Base-by-base conservation (phyloP, 2,888 invertebrate genomes). In the Polyommatus iphigenia region DNA sequence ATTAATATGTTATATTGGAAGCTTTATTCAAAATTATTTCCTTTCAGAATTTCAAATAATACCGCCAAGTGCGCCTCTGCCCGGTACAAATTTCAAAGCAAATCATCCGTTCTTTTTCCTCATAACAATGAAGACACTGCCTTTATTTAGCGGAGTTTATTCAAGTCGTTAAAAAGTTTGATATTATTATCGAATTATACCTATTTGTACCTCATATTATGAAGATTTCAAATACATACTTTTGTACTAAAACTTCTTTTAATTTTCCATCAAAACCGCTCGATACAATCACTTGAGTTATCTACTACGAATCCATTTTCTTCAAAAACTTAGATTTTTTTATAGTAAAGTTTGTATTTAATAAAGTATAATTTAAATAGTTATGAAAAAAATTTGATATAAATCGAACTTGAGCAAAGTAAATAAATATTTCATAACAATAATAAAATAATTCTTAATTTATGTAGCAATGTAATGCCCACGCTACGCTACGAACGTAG, bases 81-180 rank as follows among this genome's bases (percentile, higher is more conserved):
- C 67, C 15, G 29, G 15, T 67, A 20, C 46, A 76, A 50, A 46
- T 3, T 80, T 78, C 41, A 72, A 24, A 41, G 79, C 78, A 4
- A 77, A 77, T 54, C 78, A 71, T 73, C 80, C 80, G 59, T 80
- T 77, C 76, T 77, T 78, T 59, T 79, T 76, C 50, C 76, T 57
- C 50, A 50, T 80, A 24, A 79, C 71, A 46, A n/a, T 50, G 13
- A 77, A 77, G 18, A 36, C 71, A 41, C 13, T 78, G 29, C 13
- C 73, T 24, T n/a, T 80, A 18, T 80, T 80, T 20, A 76, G 50
- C 57, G 80, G 80, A 72, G 32, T 78, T 73, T 46, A 46, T 46
- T 46, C 10, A 1, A 46, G 15, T 13, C 41, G 5, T 5, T 73
- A 20, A 46, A 10, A 46, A 73, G 13, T 20, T 18, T 29, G 2